phyloP scores from a whole-genome alignment of 2,113 vertebrate species.

The Rhinoptilus africanus region DNA sequence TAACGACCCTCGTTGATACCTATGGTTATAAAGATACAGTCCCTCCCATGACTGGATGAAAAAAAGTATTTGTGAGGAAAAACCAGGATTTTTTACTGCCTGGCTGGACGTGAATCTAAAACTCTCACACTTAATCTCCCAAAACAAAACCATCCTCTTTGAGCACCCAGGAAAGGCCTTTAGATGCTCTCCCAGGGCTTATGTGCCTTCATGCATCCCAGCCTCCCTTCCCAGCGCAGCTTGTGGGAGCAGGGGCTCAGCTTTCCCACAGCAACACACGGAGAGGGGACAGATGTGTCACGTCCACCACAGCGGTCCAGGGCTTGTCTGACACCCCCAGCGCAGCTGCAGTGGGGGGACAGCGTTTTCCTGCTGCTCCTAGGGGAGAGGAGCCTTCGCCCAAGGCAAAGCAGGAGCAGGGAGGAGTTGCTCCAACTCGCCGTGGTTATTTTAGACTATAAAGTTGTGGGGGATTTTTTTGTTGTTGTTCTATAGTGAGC shows the following conservation, averaged over 20 bases:
- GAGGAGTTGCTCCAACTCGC: background rate
- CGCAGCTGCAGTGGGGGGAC: background rate
- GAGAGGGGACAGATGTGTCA: background rate
- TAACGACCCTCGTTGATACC: background rate
- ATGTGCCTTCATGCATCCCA: accelerated
- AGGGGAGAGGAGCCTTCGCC: background rate
- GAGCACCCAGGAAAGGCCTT: background rate
- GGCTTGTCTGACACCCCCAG: background rate
- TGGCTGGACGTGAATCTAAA: background rate
- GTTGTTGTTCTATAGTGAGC: slow-evolving; percentile 1
- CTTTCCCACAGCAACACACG: background rate
- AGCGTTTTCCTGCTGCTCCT: background rate
- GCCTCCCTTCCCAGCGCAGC: background rate
- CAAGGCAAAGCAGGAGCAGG: background rate
- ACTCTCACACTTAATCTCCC: background rate
- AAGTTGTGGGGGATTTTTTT: background rate
- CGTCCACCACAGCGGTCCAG: accelerated
- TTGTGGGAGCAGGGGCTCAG: background rate
- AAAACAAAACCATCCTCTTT: background rate
- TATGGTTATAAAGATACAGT: background rate
- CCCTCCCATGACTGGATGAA: background rate
- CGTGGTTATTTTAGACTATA: background rate
- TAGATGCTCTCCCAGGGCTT: background rate
- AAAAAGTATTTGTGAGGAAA: background rate
- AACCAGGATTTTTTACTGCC: background rate